Conservation (phyloP, 1,140 invertebrate genomes). For the Hycleus phaleratus region DNA sequence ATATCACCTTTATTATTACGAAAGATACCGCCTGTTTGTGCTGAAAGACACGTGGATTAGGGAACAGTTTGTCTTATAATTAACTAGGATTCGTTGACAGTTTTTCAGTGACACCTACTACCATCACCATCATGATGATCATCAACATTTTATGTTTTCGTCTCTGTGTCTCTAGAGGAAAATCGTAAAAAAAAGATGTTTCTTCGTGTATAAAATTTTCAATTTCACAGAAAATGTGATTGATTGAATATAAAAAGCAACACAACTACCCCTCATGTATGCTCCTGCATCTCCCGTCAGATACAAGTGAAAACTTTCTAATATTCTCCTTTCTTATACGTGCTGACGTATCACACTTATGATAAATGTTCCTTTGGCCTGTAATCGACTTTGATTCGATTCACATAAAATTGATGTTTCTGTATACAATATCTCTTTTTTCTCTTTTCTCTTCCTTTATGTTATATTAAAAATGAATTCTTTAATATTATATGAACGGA, state of each 20-base stretch:
- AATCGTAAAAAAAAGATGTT: not conserved
- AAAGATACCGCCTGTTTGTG: conserved; percentile 19
- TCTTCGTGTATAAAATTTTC: conserved; percentile 29
- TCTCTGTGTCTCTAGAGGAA: too few species aligned
- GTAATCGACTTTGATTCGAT: conserved; percentile 32
- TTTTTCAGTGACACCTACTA: too few species aligned
- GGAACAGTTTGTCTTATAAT: conserved; percentile 21
- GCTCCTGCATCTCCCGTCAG: conserved; percentile 3
- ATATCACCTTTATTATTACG: conserved; percentile 25
- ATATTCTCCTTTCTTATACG: conserved; percentile 16
- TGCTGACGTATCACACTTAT: conserved; percentile 28
- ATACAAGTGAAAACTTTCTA: conserved; percentile 18
- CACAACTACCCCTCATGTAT: conserved; percentile 17
- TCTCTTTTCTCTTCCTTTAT: not conserved
- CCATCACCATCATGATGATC: too few species aligned
- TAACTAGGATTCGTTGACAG: conserved; percentile 6
- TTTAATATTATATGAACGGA: not conserved
- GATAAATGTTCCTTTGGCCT: conserved; percentile 28
- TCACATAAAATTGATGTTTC: conserved; percentile 7
- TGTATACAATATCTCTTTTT: not conserved
- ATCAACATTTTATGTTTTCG: too few species aligned
- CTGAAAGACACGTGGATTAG: conserved; percentile 23
- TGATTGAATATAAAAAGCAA: conserved; percentile 29
- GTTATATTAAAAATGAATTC: not conserved
- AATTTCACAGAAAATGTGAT: conserved; percentile 28